Evolutionary conservation across 2,888 invertebrate species (phyloP), one percentile per base, ranked within the genome.

Genomic region (Auanema sp.): DNA sequence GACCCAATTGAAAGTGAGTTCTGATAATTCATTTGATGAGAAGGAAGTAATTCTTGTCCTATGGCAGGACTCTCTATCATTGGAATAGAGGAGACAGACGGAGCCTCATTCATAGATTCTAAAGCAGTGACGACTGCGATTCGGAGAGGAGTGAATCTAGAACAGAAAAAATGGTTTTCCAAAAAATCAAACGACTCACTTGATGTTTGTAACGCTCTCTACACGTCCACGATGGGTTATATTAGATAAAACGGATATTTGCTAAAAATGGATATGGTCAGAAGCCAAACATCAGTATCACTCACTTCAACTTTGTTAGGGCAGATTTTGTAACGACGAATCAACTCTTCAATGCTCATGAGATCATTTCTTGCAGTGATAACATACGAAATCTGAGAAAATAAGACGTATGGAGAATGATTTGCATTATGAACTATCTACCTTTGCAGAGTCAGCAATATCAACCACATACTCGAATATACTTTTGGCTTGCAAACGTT

Each of bases 401-500:
- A 16, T 14, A n/a, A 8, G 11, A 47, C 6, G 58, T 21, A 3
- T 47, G 6, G 10, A 5, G 5, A 10, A 2, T 55, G 16, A 40
- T 2, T n/a, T 11, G 41, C 42, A 16, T 41, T 24, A 21, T 58
- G 16, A 42, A 25, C 53, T 23, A 25, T 56, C 16, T 23, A 78
- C 76, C 64, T 81, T 79, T 50, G 81, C 79, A 2, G 80, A 77
- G 24, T 71, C 69, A 4, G 80, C 80, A 57, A 82, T 81, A 58
- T 82, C 82, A 1, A 76, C 59, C 56, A 82, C 54, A 54, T 83
- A 83, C 55, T 82, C 82, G 43, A 70, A 64, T 14, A 83, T 66
- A 57, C 79, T 78, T 57, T 83, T 83, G 6, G 79, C 71, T 64
- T 82, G 82, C 54, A 82, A 67, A 42, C 75, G 78, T 62, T 83